Evolutionary conservation across 2,797 vertebrate genomes (phyloP), one percentile per base, ranked within the genome.

Genomic region (Taeniopygia guttata): DNA sequence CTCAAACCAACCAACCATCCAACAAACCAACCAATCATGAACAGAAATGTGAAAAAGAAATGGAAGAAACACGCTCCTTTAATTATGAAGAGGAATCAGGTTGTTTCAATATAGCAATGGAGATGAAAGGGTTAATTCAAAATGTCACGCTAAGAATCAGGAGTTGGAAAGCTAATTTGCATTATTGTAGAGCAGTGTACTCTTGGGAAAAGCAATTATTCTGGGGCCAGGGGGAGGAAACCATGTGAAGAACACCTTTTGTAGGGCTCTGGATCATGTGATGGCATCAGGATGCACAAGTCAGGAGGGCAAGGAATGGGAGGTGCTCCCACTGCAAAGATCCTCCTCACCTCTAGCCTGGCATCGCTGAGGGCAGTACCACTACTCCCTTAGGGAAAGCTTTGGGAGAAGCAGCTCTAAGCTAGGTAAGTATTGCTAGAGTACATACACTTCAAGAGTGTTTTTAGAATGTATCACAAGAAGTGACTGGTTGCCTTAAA

Each of bases 1-100:
- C 42, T 23, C 42, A n/a, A n/a, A n/a, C n/a, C n/a, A n/a, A n/a
- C n/a, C n/a, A n/a, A n/a, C n/a, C n/a, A n/a, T n/a, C n/a, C n/a
- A n/a, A n/a, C n/a, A n/a, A n/a, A n/a, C n/a, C 3, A 3, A 7
- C 11, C 4, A 1, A 1, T 6, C 3, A 2, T 14, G 14, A 79
- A 34, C 1, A n/a, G 21, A 58, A 79, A 43, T 5, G 13, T 0
- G 4, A 49, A 5, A 5, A 54, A 58, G 21, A 58, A 26, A 60
- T 8, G 3, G 10, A 55, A 27, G 13, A 46, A 27, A 38, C 4
- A 2, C 10, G 32, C 9, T 20, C 22, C 30, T 26, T 67, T 60
- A 25, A 42, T 32, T 1, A 11, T 1, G 3, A 23, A 56, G 17
- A 67, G 7, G 16, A 40, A 56, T 4, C 0, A 0, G 4, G 16